Base-by-base conservation (phyloP, 1,140 invertebrate genomes). In the Neotoxoptera formosana region DNA sequence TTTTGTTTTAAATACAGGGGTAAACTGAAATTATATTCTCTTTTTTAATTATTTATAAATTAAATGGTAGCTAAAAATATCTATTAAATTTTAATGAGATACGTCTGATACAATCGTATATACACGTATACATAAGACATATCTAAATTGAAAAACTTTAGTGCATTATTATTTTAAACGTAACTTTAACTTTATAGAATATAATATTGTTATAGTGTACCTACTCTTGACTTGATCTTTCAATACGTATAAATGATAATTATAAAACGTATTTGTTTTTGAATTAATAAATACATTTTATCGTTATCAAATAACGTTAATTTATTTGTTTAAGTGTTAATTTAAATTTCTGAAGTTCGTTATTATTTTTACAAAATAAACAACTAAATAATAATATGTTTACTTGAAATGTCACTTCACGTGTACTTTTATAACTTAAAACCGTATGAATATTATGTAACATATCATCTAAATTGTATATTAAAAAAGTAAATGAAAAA, bases 71-170 rank as follows among this genome's bases (percentile, higher is more conserved):
- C 60, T 76, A 7, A 76, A 67, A n/a, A 76, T 76, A 76, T 76
- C 60, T n/a, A 76, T 76, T 76, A n/a, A 34, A 76, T n/a, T 76
- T 76, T n/a, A 76, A 76, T 76, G 60, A 76, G 60, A 76, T 67
- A 67, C 30, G 60, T 76, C 60, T 14, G 30, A 76, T n/a, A 14
- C 60, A 76, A 76, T 76, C n/a, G 60, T 76, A 76, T 76, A 76
- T 76, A n/a, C 1, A 76, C n/a, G 14, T n/a, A 67, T 76, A n/a
- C 30, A 17, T 17, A n/a, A 76, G 60, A 76, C 60, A n/a, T n/a
- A 76, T 76, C 14, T 76, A 76, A 76, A 76, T 76, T 76, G 60
- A 76, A 76, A 76, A 76, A 76, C 60, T n/a, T 76, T 76, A 76
- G 30, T 76, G 30, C 60, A 67, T 76, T 17, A 76, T 76, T 76